Conservation (phyloP, 2,113 vertebrate species). For the Silurus glanis region DNA sequence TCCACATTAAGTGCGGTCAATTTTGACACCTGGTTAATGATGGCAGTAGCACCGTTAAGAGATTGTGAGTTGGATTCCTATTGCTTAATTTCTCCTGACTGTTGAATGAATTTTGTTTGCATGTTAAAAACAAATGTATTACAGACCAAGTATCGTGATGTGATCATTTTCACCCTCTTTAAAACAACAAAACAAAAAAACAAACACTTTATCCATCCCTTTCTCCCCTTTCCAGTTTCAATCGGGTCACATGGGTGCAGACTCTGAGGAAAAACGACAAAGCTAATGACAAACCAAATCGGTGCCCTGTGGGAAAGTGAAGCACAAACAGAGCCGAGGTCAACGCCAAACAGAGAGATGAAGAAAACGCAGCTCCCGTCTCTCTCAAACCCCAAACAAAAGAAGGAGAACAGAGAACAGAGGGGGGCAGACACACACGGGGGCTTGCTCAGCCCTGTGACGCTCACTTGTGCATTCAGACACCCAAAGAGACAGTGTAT, state of each 20-base stretch:
- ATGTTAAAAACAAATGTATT: background rate
- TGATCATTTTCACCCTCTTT: no score
- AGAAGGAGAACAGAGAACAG: background rate
- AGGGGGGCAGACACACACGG: background rate
- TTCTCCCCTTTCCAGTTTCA: background rate
- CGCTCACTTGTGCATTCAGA: slow-evolving; percentile 48
- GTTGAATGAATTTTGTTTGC: background rate
- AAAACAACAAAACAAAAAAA: background rate
- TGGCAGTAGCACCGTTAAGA: background rate
- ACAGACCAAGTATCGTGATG: background rate
- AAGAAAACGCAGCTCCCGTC: slow-evolving; percentile 35
- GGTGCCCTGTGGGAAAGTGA: slow-evolving; percentile 75
- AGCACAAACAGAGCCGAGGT: slow-evolving; percentile 68
- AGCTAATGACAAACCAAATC: slow-evolving; percentile 77
- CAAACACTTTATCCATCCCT: background rate
- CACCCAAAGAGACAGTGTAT: slow-evolving; percentile 44
- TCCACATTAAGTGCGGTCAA: background rate
- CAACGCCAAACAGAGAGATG: slow-evolving; percentile 57
- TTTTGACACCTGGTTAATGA: background rate
- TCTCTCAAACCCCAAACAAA: slow-evolving; percentile 42
- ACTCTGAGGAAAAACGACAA: slow-evolving; percentile 68
- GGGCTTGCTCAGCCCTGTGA: slow-evolving; percentile 28
- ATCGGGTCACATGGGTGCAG: slow-evolving; percentile 42
- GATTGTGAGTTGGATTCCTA: background rate
- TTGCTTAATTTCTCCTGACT: background rate